Evolutionary conservation across 2,797 vertebrate species (phyloP).

Genomic region (Cygnus olor): DNA sequence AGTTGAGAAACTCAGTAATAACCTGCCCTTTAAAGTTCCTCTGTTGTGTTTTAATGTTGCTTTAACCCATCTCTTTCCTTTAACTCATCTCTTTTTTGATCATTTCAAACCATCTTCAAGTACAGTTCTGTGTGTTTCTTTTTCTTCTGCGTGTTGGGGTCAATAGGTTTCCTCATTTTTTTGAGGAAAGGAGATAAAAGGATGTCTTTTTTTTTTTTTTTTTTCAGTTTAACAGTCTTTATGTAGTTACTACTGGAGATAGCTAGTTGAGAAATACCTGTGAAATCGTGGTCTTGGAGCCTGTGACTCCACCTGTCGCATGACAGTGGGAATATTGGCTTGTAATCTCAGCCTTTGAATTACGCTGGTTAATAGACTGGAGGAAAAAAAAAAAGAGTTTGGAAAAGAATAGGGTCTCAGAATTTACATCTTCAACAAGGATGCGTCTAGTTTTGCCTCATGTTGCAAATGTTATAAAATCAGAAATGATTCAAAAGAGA

Average conservation of each 20-base stretch:
- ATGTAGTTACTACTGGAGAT: not conserved
- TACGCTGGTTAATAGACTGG: not conserved
- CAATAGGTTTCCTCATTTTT: not conserved
- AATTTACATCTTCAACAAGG: not conserved
- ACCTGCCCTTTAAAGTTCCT: not conserved
- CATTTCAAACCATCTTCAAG: not conserved
- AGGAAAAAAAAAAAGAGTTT: not conserved
- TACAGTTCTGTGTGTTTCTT: not conserved
- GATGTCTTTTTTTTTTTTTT: not conserved
- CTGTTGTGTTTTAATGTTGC: not conserved
- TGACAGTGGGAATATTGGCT: not conserved
- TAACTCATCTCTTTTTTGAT: not conserved
- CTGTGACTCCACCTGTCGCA: accelerated
- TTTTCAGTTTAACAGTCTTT: not conserved
- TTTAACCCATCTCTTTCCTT: not conserved
- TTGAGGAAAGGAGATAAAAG: not conserved
- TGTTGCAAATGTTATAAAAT: not conserved
- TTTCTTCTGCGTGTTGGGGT: not conserved
- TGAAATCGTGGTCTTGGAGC: not conserved
- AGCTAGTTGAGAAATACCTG: not conserved
- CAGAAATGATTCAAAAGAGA: not conserved
- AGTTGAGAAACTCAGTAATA: accelerated
- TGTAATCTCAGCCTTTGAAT: not conserved
- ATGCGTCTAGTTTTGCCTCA: not conserved
- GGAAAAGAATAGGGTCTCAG: not conserved